Base-by-base conservation (phyloP, 2,113 vertebrate species). In the Thryonomys swinderianus region DNA sequence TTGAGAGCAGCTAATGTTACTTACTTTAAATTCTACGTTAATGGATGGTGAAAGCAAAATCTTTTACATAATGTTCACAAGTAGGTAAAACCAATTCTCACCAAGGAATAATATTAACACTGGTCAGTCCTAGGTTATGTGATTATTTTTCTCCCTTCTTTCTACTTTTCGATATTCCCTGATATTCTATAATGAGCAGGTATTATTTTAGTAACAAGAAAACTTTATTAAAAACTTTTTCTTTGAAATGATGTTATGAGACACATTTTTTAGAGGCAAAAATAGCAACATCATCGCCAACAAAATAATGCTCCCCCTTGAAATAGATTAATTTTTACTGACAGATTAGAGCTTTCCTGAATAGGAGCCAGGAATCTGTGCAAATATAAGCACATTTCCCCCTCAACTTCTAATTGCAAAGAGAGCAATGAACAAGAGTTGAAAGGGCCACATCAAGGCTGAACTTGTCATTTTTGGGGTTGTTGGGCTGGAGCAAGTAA, bases 311-410 rank as follows among this genome's bases (percentile, higher is more conserved):
- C 45, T 86, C 23, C 42, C 67, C 94, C 89, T 95, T 92, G 90
- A 95, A 96, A 94, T 64, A 86, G 80, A 95, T 95, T 88, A 94
- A 90, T 93, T 95, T 95, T 96, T 95, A 71, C 53, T 81, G 94
- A 96, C 81, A 78, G 61, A 85, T 95, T 85, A 21, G 57, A 64
- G 61, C 88, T 73, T 96, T 92, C 42, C 66, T 91, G 91, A 96
- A 57, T 57, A 79, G 81, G 71, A 79, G 91, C 83, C 86, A 88
- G 84, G 73, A 86, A 27, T 74, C 76, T 89, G 76, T 66, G 76
- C 85, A 93, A 66, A 80, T 86, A 80, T 40, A 91, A 96, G 95
- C 76, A 91, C 57, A 91, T 76, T 81, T 94, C 40, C 93, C 64
- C 55, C 48, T 86, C 87, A 13, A 66, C 64, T 34, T 61, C 6